Evolutionary conservation across 1,140 invertebrate species (phyloP), one percentile per base, ranked within the genome.

Genomic region (Drosophila busckii): DNA sequence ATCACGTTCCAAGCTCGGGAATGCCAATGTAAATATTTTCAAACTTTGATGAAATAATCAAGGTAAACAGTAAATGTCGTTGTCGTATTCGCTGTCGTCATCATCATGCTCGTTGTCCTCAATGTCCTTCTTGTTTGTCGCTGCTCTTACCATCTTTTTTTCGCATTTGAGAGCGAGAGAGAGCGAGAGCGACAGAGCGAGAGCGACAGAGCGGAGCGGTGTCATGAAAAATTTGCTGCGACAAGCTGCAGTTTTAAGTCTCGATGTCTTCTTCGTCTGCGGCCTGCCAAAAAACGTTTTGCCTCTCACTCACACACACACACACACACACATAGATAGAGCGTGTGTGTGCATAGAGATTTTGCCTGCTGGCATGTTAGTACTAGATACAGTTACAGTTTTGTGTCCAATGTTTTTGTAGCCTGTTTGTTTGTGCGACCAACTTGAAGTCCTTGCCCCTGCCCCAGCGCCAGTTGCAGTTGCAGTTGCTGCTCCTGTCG

Each of bases 11-110:
- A 49, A 69, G 75, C 75, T 73, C 68, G 73, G 68, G 73, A 80
- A 80, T 80, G 73, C 73, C 73, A 80, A 80, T 80, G 73, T 80
- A 80, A 80, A 80, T 80, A 80, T 80, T 80, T 78, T 80, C 73
- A 80, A 80, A 80, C 73, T 80, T 80, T 80, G 73, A 80, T 80
- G 73, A 80, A 80, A 80, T 80, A 80, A 80, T 80, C 73, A 80
- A 78, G 73, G 73, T 78, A 78, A 78, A 78, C 73, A 78, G 73
- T 78, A 78, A 78, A 78, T 78, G 71, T 78, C 75, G 71, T 71
- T 55, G 56, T 63, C 60, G 65, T 53, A 52, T 28, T 60, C 25
- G 23, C 45, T 40, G 41, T 54, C 42, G 52, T 64, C 29, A 12
- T 13, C 25, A 22, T 37, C 42, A 6, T 15, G 22, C 9, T 25